Conservation (phyloP, 92 coral and sea anemone genomes). For the Desmophyllum pertusum region DNA sequence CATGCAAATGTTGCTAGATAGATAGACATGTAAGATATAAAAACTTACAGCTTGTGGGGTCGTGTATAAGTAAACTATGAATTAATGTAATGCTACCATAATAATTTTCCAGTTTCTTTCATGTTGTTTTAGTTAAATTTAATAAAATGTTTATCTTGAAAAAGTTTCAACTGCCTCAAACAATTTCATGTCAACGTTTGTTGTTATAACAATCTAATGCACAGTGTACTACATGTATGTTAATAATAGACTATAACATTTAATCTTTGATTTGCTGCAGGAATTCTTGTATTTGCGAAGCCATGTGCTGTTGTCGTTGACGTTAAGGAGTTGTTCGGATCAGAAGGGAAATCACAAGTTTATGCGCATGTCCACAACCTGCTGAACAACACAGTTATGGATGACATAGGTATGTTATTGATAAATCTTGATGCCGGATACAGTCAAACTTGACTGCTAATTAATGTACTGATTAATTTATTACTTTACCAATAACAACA, state of each 20-base stretch:
- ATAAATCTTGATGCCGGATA: no score
- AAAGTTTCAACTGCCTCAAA: no score
- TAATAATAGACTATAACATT: background rate
- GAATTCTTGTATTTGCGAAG: conserved; percentile 36
- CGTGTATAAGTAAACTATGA: no score
- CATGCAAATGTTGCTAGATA: no score
- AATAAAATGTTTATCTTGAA: no score
- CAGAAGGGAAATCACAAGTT: conserved; percentile 51
- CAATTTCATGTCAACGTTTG: background rate
- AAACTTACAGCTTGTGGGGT: no score
- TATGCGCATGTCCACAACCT: conserved; percentile 51
- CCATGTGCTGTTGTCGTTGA: conserved; percentile 48
- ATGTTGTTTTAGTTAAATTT: background rate
- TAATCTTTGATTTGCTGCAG: conserved; percentile 10
- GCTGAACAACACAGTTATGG: background rate
- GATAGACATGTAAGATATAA: no score
- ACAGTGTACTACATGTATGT: background rate
- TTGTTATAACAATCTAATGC: background rate
- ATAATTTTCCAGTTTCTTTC: no score
- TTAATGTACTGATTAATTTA: no score
- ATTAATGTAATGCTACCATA: no score
- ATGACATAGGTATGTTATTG: background rate
- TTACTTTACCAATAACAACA: no score
- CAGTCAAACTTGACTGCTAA: no score
- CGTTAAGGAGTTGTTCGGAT: conserved; percentile 35